Evolutionary conservation across 1,140 invertebrate species (phyloP), one percentile per base, ranked within the genome.

Genomic region (Vanessa atalanta): DNA sequence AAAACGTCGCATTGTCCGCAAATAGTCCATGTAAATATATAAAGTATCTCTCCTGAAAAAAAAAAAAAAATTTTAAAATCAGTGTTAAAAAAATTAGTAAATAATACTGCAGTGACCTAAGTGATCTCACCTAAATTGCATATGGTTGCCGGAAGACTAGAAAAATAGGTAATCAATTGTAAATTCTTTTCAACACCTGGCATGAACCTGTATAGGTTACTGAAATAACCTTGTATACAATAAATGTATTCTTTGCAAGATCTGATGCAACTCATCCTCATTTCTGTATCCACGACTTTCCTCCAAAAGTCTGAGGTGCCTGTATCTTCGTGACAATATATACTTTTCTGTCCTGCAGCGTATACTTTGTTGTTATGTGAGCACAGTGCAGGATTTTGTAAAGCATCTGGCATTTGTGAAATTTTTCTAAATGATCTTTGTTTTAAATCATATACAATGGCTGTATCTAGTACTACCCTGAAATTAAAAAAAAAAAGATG

Each of bases 211-310:
- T 88, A 88, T 37, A 92, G 47, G 50, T 86, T 79, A 26, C 77
- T 88, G 66, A 89, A 91, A 71, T 87, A 90, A 70, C 78, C 84
- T 68, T 92, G 90, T 7, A 81, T 83, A 60, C 86, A 88, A 67
- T 90, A 90, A 55, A 90, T 88, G 68, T 88, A 88, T 6, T 83
- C 82, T 70, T 84, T 88, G 66, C 79, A 87, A 20, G 88, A 86
- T 0, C 81, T 66, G 77, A 92, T 83, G 60, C 77, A 84, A 60
- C 74, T 86, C 31, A 81, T 77, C 65, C 85, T 82, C 23, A 90
- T 85, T n/a, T 88, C 81, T 57, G 84, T 83, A 4, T 72, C 53
- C 4, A 84, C 68, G 20, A 88, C 73, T n/a, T 64, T 75, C 12
- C 53, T 60, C 88, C 88, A 91, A 12, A 67, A 50, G 57, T 90